Conservation (phyloP, 2,888 invertebrate genomes). For the Cetonia aurata region DNA sequence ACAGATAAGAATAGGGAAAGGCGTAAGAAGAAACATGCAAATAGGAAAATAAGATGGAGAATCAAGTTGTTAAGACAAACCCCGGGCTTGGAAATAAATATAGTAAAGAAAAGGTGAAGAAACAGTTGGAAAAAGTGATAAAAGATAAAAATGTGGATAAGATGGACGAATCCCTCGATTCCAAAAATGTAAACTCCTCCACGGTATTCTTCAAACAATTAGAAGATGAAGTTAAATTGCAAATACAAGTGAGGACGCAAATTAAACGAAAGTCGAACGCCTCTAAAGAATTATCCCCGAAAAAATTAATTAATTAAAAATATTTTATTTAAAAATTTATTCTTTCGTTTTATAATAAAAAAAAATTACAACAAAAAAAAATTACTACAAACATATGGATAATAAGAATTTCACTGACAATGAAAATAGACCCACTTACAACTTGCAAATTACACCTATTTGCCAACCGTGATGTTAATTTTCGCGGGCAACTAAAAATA, state of each 20-base stretch:
- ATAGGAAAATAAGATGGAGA: constrained; percentile 69
- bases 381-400: too few relatives aligned
- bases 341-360: too few relatives aligned
- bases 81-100: constrained; percentile 70
- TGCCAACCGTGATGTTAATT: too few relatives aligned
- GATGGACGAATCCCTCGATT: constrained; percentile 66
- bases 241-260: constrained; percentile 68
- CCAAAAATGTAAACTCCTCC: constrained; percentile 76
- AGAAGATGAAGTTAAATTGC: constrained; percentile 78
- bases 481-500: too few relatives aligned
- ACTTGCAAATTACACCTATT: too few relatives aligned
- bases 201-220: constrained; percentile 89
- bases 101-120: constrained; percentile 71
- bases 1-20: constrained; percentile 93
- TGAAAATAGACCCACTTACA: too few relatives aligned
- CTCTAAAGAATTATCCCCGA: constrained; percentile 67
- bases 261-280: constrained; percentile 56
- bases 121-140: constrained; percentile 73
- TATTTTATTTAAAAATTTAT: too few relatives aligned
- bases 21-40: constrained; percentile 83
- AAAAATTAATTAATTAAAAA: too few relatives aligned
- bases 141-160: constrained; percentile 76
- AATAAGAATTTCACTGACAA: too few relatives aligned
- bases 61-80: constrained; percentile 66
- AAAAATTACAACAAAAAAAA: too few relatives aligned